These are phyloP conservation scores for Aphrophora alni DNA, from an alignment of 2,888 invertebrate genomes.

Conservation along the genomic window DNA sequence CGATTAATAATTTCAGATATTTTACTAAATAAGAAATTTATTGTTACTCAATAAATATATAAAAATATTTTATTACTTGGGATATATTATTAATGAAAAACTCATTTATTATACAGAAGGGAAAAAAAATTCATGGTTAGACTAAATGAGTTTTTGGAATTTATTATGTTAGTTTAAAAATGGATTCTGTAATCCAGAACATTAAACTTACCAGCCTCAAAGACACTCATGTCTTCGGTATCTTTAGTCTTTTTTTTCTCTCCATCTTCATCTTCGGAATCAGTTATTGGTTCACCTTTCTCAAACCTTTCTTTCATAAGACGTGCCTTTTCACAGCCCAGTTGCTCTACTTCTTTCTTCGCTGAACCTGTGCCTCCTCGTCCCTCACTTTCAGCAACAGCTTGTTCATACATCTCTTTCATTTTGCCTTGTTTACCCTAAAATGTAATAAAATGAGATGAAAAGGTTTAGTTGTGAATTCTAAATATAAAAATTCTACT, in stretches of 20 bases:
- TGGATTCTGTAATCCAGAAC: not conserved
- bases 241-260: constrained; percentile 56
- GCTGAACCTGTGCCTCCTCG: constrained; percentile 61
- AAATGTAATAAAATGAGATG: constrained; percentile 50
- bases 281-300: constrained; percentile 70
- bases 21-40: not conserved
- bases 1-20: constrained; percentile 46
- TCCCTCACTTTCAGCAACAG: constrained; percentile 77
- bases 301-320: constrained; percentile 82
- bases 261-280: constrained; percentile 67
- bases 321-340: constrained; percentile 65
- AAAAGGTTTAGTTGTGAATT: too few species aligned
- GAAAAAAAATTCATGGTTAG: too few species aligned
- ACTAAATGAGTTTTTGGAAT: too few species aligned
- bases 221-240: constrained; percentile 72
- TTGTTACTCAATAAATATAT: not conserved
- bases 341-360: constrained; percentile 61
- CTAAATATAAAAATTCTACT: too few species aligned
- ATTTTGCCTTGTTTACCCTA: constrained; percentile 89
- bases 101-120: too few species aligned
- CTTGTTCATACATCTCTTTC: constrained; percentile 92
- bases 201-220: constrained; percentile 73
- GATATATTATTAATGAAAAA: too few species aligned
- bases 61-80: not conserved
- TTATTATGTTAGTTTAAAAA: not conserved